These are phyloP conservation scores for Ophiodon elongatus DNA, from an alignment of 2,113 vertebrate species.

Conservation along the genomic window DNA sequence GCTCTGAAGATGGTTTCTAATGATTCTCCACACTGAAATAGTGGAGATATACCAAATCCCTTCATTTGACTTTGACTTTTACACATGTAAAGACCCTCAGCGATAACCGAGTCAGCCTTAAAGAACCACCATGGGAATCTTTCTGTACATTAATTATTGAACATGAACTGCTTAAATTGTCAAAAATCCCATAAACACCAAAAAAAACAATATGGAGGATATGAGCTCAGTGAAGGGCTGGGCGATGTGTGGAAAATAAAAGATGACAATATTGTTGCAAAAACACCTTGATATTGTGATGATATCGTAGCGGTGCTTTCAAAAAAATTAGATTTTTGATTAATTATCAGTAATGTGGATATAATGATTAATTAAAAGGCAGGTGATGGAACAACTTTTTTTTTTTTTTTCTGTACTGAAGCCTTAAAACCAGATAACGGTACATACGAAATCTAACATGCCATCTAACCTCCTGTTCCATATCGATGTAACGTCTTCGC, in stretches of 20 bases:
- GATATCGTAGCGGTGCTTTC: not conserved
- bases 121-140: not conserved
- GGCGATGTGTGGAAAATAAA: not conserved
- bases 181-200: not conserved
- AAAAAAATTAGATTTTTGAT: not conserved
- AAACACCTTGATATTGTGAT: not conserved
- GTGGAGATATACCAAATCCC: not conserved
- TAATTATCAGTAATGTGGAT: not conserved
- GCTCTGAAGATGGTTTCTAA: not conserved
- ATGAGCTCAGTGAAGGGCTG: not conserved
- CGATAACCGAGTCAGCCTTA: not conserved
- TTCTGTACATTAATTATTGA: not conserved
- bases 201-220: not conserved
- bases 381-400: too few species aligned
- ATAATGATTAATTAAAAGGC: too few species aligned
- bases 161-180: not conserved
- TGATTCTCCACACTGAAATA: not conserved
- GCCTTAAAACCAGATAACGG: not conserved
- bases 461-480: not conserved
- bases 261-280: not conserved
- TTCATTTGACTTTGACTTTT: not conserved
- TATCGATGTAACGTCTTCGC: too few species aligned
- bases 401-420: too few species aligned
- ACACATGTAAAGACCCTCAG: not conserved
- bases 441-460: not conserved